phyloP scores from a whole-genome alignment of 2,888 invertebrate species.

The Erebia palarica region DNA sequence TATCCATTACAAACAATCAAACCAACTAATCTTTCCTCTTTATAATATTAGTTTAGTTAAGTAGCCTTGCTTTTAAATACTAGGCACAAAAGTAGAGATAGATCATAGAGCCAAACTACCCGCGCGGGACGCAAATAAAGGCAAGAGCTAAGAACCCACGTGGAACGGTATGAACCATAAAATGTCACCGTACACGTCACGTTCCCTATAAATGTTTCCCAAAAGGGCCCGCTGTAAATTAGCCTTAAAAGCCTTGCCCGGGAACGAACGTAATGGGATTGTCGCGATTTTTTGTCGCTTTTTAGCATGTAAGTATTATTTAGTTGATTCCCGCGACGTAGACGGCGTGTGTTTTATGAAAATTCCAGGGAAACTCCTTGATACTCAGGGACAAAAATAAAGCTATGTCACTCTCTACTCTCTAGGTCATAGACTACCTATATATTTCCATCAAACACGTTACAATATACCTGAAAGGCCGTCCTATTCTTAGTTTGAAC shows the following conservation, averaged over 20 bases:
- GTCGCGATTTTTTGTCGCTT: constrained; percentile 5
- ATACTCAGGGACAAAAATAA: no score
- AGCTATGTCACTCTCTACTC: no score
- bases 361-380: no score
- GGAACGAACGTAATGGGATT: constrained; percentile 34
- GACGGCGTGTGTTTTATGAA: background rate
- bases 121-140: constrained; percentile 9
- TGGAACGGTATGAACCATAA: constrained; percentile 8
- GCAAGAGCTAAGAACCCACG: constrained; percentile 8
- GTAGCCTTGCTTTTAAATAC: no score
- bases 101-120: background rate
- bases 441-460: no score
- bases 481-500: no score
- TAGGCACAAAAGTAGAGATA: no score
- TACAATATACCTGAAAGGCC: no score
- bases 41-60: no score
- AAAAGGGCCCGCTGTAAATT: constrained; percentile 33
- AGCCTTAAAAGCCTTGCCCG: constrained; percentile 40
- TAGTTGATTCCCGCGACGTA: background rate
- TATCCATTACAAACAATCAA: no score
- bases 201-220: constrained; percentile 29
- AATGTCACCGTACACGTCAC: constrained; percentile 10
- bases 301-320: background rate
- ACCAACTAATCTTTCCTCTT: no score
- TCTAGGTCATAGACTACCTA: no score